Conservation (phyloP, 2,113 vertebrate genomes). For the Eudyptes chrysolophus region DNA sequence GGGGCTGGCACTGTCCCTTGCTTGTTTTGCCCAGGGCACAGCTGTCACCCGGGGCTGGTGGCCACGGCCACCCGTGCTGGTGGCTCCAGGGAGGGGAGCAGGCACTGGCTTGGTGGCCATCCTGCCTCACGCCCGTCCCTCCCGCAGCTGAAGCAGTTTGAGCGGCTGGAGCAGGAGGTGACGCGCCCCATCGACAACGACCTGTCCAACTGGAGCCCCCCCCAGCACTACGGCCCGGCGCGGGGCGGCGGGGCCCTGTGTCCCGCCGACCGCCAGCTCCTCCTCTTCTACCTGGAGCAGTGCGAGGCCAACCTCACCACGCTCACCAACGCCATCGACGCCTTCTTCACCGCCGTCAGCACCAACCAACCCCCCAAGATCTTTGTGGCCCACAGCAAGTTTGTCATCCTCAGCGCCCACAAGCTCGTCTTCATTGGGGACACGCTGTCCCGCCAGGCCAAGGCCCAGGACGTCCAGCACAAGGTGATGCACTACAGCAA, state of each 20-base stretch:
- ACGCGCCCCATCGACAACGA: conserved; percentile 91
- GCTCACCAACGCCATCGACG: conserved; percentile 89
- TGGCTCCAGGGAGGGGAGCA: not conserved
- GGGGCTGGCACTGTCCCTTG: not conserved
- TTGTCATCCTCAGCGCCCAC: conserved; percentile 96
- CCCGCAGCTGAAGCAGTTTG: conserved; percentile 92
- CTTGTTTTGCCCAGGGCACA: not conserved
- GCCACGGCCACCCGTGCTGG: not conserved
- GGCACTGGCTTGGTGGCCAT: rapidly evolving
- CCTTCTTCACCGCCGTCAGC: conserved; percentile 89
- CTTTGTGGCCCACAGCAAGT: conserved; percentile 97
- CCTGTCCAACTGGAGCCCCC: conserved; percentile 89
- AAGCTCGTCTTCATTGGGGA: conserved; percentile 98
- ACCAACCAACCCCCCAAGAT: conserved; percentile 96
- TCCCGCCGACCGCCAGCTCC: conserved; percentile 87
- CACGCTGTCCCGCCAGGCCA: conserved; percentile 93
- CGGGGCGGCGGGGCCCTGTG: conserved; percentile 68
- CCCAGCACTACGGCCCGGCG: conserved; percentile 74
- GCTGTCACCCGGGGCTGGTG: not conserved
- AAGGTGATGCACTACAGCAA: conserved; percentile 94
- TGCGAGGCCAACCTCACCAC: conserved; percentile 93
- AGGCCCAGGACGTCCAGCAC: conserved; percentile 86
- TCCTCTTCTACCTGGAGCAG: conserved; percentile 97
- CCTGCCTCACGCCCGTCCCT: not conserved
- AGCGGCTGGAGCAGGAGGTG: conserved; percentile 94